Evolutionary conservation across 2,888 invertebrate genomes (phyloP), one percentile per base, ranked within the genome.

Genomic region (Gastracanthus pulcherrimus): DNA sequence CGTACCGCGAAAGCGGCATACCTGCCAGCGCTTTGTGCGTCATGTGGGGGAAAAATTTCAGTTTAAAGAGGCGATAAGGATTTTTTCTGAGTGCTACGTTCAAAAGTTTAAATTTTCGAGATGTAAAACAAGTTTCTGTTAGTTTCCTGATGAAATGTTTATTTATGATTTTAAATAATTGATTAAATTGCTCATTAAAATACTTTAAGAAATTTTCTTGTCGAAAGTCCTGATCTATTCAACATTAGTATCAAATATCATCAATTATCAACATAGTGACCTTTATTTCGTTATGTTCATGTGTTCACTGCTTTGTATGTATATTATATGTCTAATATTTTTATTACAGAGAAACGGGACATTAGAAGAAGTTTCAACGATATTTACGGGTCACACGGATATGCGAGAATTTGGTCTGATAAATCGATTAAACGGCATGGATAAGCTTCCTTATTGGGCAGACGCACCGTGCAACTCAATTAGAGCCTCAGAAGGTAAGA

Each of bases 381-480:
- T 97, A 60, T 95, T 95, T 88, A 96, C 97, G 0, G 97, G 97
- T 0, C 94, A 94, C 76, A 93, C 92, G 13, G 93, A 94, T 16
- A 95, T 97, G 96, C 93, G 95, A n/a, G 93, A 95, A 41, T 97
- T 97, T 85, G 97, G 97, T 0, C 94, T 96, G 51, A 91, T 97
- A 83, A 95, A 96, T 88, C 94, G 94, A 64, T 92, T 97, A 13
- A 97, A 97, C 87, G 97, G 97, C 0, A 85, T 95, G 86, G 95
- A 96, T 88, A 94, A 94, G 72, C 92, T 97, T 70, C 96, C 96
- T 0, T 95, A 95, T 86, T 97, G 97, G 97, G 92, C 93, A 3
- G 94, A 94, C 0, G 90, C 93, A 1, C 97, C 97, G 1, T 97
- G 97, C 90, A 96, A 92, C 86, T 91, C 92, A 19, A 92, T 93